Evolutionary conservation across 2,888 invertebrate genomes (phyloP).

Genomic region (Nymphalis polychloros): DNA sequence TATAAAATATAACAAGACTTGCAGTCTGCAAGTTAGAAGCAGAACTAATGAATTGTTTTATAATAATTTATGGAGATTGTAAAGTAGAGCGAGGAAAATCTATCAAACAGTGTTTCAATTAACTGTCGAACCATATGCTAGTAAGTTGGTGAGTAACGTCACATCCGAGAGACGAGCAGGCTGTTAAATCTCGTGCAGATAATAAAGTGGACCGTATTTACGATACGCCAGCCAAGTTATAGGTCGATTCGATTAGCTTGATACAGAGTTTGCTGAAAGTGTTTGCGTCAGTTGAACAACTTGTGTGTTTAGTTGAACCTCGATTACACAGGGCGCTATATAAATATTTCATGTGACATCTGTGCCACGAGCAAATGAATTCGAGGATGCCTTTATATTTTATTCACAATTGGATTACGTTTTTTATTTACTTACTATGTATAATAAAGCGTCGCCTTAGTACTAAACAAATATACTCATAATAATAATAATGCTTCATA

Average conservation of each 20-base stretch:
- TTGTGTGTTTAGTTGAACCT: conserved; percentile 54
- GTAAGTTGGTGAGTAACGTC: conserved; percentile 37
- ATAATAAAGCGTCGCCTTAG: too few species aligned
- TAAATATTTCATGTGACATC: conserved; percentile 39
- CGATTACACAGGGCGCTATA: conserved; percentile 47
- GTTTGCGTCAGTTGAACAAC: conserved; percentile 58
- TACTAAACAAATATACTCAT: too few species aligned
- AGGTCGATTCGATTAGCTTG: conserved; percentile 70
- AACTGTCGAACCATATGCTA: conserved; percentile 41
- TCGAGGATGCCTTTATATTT: neutral
- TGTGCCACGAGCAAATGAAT: conserved; percentile 34
- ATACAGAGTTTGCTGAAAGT: conserved; percentile 62
- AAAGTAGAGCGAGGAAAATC: conserved; percentile 35
- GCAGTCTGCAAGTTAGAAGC: neutral
- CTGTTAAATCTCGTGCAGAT: conserved; percentile 60
- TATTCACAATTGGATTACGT: neutral
- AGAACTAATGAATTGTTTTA: neutral
- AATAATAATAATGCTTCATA: too few species aligned
- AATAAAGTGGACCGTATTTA: conserved; percentile 67
- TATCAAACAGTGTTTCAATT: conserved; percentile 50
- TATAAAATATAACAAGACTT: neutral
- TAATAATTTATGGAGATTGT: conserved; percentile 1
- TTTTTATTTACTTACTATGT: neutral
- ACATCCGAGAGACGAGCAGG: conserved; percentile 43
- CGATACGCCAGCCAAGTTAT: conserved; percentile 61